phyloP scores from a whole-genome alignment of 37 sponge, comb jelly and placozoan genomes.

The Diacarnus erythraeanus region DNA sequence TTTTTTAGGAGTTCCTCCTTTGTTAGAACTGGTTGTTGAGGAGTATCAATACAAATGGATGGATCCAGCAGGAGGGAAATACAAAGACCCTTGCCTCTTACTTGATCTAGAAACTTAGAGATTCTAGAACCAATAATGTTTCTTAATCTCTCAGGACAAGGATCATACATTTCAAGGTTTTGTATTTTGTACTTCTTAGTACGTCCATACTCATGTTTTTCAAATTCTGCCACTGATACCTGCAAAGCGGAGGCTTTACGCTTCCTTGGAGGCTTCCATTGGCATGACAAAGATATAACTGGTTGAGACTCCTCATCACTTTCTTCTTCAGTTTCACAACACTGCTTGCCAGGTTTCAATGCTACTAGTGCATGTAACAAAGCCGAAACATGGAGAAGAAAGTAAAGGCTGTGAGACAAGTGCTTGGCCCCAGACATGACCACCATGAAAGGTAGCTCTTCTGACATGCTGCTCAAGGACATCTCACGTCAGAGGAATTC shows the following conservation, averaged over 20 bases:
- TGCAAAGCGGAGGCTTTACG: slow-evolving; percentile 38
- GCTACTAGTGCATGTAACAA: slow-evolving; percentile 52
- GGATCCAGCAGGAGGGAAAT: slow-evolving; percentile 44
- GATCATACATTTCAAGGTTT: slow-evolving; percentile 52
- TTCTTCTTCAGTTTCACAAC: neutral
- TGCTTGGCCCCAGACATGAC: neutral
- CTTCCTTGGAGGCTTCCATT: slow-evolving; percentile 57
- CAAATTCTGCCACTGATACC: slow-evolving; percentile 37
- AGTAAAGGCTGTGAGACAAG: neutral
- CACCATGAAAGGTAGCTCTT: neutral
- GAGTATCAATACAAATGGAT: neutral
- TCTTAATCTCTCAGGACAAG: slow-evolving; percentile 48
- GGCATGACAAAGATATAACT: slow-evolving; percentile 56
- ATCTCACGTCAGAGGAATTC: neutral
- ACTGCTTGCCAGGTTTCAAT: slow-evolving; percentile 1
- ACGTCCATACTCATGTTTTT: slow-evolving; percentile 46
- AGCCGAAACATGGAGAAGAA: slow-evolving; percentile 53
- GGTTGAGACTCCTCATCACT: slow-evolving; percentile 36
- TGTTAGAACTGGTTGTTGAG: neutral
- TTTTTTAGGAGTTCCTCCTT: neutral
- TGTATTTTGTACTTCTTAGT: slow-evolving; percentile 18
- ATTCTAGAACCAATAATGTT: neutral
- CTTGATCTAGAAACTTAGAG: slow-evolving; percentile 27
- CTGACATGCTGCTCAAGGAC: neutral
- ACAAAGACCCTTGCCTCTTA: slow-evolving; percentile 31